phyloP scores from a whole-genome alignment of 2,888 invertebrate genomes.

The Leucoma salicis region DNA sequence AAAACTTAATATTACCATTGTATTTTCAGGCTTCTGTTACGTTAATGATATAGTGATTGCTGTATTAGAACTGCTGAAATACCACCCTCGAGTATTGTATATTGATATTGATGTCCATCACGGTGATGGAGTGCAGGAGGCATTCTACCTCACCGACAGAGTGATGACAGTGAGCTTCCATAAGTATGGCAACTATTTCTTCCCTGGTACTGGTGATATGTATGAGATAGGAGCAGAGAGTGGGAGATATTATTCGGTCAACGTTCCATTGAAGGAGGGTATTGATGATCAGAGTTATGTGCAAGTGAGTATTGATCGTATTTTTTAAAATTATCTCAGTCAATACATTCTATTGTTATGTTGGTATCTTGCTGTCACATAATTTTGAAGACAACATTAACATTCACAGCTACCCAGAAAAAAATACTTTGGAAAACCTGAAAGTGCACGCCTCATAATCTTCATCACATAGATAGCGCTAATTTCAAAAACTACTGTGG shows the following conservation, averaged over 20 bases:
- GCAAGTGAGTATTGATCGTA: slow-evolving; percentile 75
- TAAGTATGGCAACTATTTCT: slow-evolving; percentile 98
- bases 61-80: slow-evolving; percentile 96
- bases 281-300: slow-evolving; percentile 97
- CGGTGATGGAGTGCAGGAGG: slow-evolving; percentile 98
- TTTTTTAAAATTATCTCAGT: neutral
- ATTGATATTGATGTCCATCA: slow-evolving; percentile 99
- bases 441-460: too few relatives aligned
- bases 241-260: slow-evolving; percentile 98
- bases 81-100: slow-evolving; percentile 96
- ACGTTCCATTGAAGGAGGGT: slow-evolving; percentile 98
- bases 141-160: slow-evolving; percentile 97
- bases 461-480: too few relatives aligned
- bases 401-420: too few relatives aligned
- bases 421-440: too few relatives aligned
- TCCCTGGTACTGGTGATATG: slow-evolving; percentile 99
- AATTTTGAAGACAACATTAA: too few relatives aligned
- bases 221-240: slow-evolving; percentile 98
- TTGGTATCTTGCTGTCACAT: too few relatives aligned
- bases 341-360: too few relatives aligned
- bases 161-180: slow-evolving; percentile 99
- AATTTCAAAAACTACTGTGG: too few relatives aligned
- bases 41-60: slow-evolving; percentile 99
- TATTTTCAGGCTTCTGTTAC: slow-evolving; percentile 93
- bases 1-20: too few relatives aligned